phyloP scores from a whole-genome alignment of 1,140 invertebrate species.

The Eufriesea mexicana region DNA sequence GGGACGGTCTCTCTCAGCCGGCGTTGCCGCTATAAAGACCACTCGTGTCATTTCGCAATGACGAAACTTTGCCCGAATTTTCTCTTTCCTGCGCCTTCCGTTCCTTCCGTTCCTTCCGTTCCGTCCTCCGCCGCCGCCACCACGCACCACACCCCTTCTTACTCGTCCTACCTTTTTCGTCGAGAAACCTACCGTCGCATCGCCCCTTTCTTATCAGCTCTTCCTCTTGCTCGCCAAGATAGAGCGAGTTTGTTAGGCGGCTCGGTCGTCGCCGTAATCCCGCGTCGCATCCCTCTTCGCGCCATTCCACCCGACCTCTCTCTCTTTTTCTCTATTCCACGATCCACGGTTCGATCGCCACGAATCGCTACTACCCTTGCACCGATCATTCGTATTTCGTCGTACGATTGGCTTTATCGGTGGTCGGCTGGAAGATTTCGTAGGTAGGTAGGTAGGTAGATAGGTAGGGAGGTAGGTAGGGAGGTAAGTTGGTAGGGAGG shows the following conservation, averaged over 20 bases:
- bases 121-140: too few relatives aligned
- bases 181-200: neutral
- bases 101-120: too few relatives aligned
- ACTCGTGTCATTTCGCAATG: slow-evolving; percentile 83
- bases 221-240: slow-evolving; percentile 14
- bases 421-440: too few relatives aligned
- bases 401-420: too few relatives aligned
- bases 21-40: slow-evolving; percentile 81
- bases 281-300: neutral
- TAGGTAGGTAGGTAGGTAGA: too few relatives aligned
- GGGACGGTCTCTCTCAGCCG: slow-evolving; percentile 69
- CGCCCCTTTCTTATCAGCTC: slow-evolving; percentile 42
- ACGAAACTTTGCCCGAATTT: slow-evolving; percentile 82
- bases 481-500: too few relatives aligned
- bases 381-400: too few relatives aligned
- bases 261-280: slow-evolving; percentile 59
- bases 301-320: neutral
- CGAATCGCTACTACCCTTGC: too few relatives aligned
- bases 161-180: neutral
- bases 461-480: too few relatives aligned
- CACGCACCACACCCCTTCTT: too few relatives aligned
- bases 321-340: neutral
- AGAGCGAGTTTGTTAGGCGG: slow-evolving; percentile 75
- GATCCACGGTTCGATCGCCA: too few relatives aligned
- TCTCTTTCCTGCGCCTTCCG: slow-evolving; percentile 48